Base-by-base conservation (phyloP, 2,113 vertebrate species). In the Tetraodon nigroviridis region DNA sequence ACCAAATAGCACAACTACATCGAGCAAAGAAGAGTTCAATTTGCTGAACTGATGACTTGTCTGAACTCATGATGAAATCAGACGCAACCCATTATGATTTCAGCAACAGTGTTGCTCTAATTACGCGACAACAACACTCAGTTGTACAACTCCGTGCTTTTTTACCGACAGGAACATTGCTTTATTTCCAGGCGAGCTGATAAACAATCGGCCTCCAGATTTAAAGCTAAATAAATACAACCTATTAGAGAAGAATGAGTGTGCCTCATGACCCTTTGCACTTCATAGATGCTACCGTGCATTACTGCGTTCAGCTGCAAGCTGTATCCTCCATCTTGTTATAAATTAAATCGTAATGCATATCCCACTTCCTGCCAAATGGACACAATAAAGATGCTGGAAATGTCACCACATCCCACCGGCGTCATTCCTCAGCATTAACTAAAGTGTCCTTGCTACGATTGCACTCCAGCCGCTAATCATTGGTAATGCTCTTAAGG, bases 1-100 rank as follows among this genome's bases (percentile, higher is more conserved):
- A 61, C 58, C 53, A 60, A 52, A 69, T 63, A 69, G 60, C 54
- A 65, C 53, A 48, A 55, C 50, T 64, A 22, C 71, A 73, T 37
- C 41, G 55, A 64, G 69, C 68, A 49, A 55, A 67, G 51, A 51
- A 19, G 82, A 73, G 70, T 80, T 81, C 58, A 75, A 62, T 84
- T 76, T 76, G 21, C 64, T 62, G 15, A 81, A 81, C 76, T 64
- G 84, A 83, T 80, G 59, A 68, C 55, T 69, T 70, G 64, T 78
- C 52, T 58, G 61, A 68, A 58, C 55, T 76, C 54, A 54, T 89
- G 86, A 87, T 86, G 76, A 86, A 88, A 86, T 79, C 71, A 57
- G 58, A 69, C 56, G 78, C 58, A 90, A 84, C 72, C 76, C 76
- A 65, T 37, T 37, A 56, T 57, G 52, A 58, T 50, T 44, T 54